These are phyloP conservation scores for Heterotis niloticus DNA, from an alignment of 2,113 vertebrate genomes.

Conservation along the genomic window DNA sequence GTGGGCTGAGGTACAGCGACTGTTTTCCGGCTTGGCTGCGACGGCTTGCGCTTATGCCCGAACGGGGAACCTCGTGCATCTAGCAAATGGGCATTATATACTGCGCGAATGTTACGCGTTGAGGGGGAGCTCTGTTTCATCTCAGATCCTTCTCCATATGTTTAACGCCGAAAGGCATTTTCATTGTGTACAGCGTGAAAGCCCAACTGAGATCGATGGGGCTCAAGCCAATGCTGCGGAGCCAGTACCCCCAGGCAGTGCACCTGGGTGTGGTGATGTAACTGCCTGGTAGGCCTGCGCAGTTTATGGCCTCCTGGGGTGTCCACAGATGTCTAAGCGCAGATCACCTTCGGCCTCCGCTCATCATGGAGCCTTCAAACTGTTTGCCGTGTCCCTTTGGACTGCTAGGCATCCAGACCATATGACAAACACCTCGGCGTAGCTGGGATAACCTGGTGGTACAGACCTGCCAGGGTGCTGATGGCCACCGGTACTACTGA, in stretches of 20 bases:
- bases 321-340: constrained; percentile 43
- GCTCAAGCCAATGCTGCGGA: constrained; percentile 36
- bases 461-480: too few species aligned
- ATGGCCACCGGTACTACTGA: too few species aligned
- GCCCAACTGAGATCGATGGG: constrained; percentile 38
- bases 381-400: constrained; percentile 1
- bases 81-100: neutral
- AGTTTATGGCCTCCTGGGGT: constrained; percentile 49
- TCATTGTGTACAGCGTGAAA: constrained; percentile 14
- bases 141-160: neutral
- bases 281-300: constrained; percentile 29
- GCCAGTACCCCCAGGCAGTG: constrained; percentile 40
- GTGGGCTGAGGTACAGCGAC: neutral
- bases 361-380: constrained; percentile 11
- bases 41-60: neutral
- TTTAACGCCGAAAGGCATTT: constrained; percentile 11
- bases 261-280: constrained; percentile 47
- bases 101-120: neutral
- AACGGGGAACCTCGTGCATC: neutral
- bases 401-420: neutral
- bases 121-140: neutral
- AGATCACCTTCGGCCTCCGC: constrained; percentile 19
- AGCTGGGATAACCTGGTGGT: too few species aligned
- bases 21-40: neutral
- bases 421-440: too few species aligned